Base-by-base conservation (phyloP, 2,888 invertebrate genomes). In the Tenthredo livida region DNA sequence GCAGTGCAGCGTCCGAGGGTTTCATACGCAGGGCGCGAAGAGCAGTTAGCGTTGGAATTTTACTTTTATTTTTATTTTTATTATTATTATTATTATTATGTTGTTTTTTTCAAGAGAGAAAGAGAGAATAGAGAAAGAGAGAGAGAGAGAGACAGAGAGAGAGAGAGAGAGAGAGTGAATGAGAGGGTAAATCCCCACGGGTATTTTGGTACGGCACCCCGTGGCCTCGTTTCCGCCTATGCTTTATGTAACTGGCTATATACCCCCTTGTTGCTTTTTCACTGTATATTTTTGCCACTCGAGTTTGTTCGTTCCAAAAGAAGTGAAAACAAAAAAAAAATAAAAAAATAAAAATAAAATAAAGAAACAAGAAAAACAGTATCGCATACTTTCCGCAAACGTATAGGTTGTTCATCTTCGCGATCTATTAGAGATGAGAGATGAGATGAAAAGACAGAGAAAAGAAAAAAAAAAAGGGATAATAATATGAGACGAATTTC, bases 191-290 rank as follows among this genome's bases (percentile, higher is more conserved):
- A 83, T 12, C 83, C 92, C 91, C 92, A 90, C 89, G 92, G 91
- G 92, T 91, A 86, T 88, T 67, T 85, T 87, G 89, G 88, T 90
- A 92, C 88, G 90, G 91, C 91, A 92, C 92, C 92, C 92, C 58
- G 88, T 91, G 91, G 92, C 89, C 91, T 91, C 92, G 92, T 92
- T 91, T 88, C 91, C 88, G 90, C 89, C 91, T 90, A 91, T 91
- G 90, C 91, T 92, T 91, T 91, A 92, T 91, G 89, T 89, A 90
- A 89, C 90, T 88, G 87, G 86, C 87, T 85, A 85, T 87, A 86
- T 85, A 86, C 87, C 85, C 87, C 86, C 86, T 87, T 87, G 85
- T 82, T 86, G 85, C 86, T 85, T 84, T 85, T 83, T 84, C 84
- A 65, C 72, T 67, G 83, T 77, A 86, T 77, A 61, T 50, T 58